Conservation (phyloP, 2,888 invertebrate species). For the Lagria hirta region DNA sequence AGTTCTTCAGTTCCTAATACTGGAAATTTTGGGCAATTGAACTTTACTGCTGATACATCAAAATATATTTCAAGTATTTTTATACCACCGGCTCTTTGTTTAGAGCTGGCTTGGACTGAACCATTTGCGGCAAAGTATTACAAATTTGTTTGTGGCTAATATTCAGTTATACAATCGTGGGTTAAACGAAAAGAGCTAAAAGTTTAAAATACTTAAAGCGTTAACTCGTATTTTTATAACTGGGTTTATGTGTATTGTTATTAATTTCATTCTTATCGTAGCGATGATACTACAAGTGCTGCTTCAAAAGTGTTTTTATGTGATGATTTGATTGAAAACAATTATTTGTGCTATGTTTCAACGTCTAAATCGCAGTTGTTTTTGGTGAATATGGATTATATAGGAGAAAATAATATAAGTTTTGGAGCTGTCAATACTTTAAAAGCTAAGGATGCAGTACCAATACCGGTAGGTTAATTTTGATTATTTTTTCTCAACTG, state of each 20-base stretch:
- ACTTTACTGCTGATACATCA: conserved; percentile 50
- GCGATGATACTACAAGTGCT: conserved; percentile 54
- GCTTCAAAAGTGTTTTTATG: conserved; percentile 80
- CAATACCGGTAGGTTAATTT: conserved; percentile 62
- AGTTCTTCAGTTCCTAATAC: conserved; percentile 36
- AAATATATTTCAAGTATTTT: conserved; percentile 37
- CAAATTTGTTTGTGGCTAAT: too few relatives aligned
- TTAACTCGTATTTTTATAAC: background rate
- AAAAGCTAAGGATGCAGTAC: conserved; percentile 81
- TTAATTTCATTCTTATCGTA: conserved; percentile 30
- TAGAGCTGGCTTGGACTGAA: conserved; percentile 91
- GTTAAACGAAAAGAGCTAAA: background rate
- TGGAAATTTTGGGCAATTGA: conserved; percentile 41
- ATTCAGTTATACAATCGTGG: too few relatives aligned
- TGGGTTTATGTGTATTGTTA: background rate
- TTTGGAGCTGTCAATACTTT: conserved; percentile 75
- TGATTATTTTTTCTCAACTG: conserved; percentile 5
- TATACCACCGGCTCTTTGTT: conserved; percentile 72
- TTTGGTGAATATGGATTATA: conserved; percentile 68
- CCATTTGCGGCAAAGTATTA: conserved; percentile 46
- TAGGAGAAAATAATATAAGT: conserved; percentile 63
- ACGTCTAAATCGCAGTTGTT: conserved; percentile 66
- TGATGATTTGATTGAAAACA: conserved; percentile 83
- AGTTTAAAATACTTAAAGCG: background rate
- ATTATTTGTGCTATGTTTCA: conserved; percentile 78